Evolutionary conservation across 2,113 vertebrate genomes (phyloP).

Genomic region (Zeus faber): DNA sequence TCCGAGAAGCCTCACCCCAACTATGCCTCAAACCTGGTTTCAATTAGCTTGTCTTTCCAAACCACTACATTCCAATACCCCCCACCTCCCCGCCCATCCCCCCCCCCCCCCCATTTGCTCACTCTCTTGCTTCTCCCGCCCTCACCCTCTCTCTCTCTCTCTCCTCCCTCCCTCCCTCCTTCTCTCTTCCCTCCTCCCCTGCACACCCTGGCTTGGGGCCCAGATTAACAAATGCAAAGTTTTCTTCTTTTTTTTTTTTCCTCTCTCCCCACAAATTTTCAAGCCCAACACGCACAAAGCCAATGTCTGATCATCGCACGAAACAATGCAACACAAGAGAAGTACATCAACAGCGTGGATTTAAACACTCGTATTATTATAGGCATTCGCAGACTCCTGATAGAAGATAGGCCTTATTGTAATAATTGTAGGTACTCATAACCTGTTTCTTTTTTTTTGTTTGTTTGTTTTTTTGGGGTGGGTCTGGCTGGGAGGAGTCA

Average conservation of each 20-base stretch:
- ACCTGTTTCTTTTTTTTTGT: no score
- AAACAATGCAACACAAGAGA: no score
- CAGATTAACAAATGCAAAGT: no score
- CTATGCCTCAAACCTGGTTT: conserved; percentile 77
- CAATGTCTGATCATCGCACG: no score
- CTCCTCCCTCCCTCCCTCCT: conserved; percentile 26
- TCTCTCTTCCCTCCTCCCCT: conserved; percentile 23
- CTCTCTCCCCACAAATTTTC: conserved; percentile 10
- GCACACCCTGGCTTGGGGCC: conserved; percentile 57
- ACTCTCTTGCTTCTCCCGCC: conserved; percentile 45
- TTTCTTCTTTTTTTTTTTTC: conserved; percentile 4
- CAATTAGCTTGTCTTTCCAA: conserved; percentile 84
- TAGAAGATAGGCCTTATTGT: no score
- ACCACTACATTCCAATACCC: conserved; percentile 83
- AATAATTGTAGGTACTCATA: no score
- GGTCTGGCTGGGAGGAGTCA: conserved; percentile 56
- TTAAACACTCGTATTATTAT: neutral
- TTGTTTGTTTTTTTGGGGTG: conserved; percentile 45
- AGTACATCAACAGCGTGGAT: neutral
- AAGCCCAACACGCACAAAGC: neutral
- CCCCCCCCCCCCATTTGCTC: conserved; percentile 33
- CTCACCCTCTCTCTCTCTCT: conserved; percentile 43
- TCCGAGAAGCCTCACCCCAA: conserved; percentile 25
- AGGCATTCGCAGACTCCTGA: no score
- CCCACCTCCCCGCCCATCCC: conserved; percentile 47